Evolutionary conservation across 2,113 vertebrate genomes (phyloP), one percentile per base, ranked within the genome.

Genomic region (Sminthopsis crassicaudata): DNA sequence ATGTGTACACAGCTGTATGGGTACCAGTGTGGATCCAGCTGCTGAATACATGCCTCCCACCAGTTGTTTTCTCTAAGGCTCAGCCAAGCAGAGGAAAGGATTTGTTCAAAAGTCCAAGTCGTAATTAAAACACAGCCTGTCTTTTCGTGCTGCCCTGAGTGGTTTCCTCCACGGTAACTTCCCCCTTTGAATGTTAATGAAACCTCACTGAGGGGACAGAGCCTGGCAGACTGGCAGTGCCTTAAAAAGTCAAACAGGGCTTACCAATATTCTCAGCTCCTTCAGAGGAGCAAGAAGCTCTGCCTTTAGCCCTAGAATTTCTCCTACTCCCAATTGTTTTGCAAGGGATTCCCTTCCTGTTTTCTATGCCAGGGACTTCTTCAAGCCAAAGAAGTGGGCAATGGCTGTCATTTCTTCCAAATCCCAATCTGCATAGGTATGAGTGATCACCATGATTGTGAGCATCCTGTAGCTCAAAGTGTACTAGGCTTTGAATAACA

Each of bases 111-210:
- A 97, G 96, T 95, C 96, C 94, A 95, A 95, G 89, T 97, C 84
- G 8, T 96, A 97, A 97, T 97, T 96, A 97, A 97, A 97, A 94
- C 92, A 91, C 95, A 94, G 96, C 91, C 95, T 97, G 95, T 95
- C 93, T 97, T 93, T 91, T 96, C 84, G 93, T 90, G 48, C 53
- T 51, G 96, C 94, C 92, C 57, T 36, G 91, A 92, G 96, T 50
- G 54, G 90, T 7, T 0, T 93, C 91, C 92, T 91, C 94, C 93
- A 88, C 0, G 53, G 96, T 52, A 14, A 53, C 55, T 89, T 76
- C 42, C 90, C 92, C 91, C 57, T 89, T 91, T 88, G 95, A 91
- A 96, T 94, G 96, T 88, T 95, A 95, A 97, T 95, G 95, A 96
- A 95, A 89, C 60, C 8, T 46, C 24, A 4, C 76, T 95, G 51